Evolutionary conservation across 1,140 invertebrate species (phyloP).

Genomic region (Laupala kohalensis): DNA sequence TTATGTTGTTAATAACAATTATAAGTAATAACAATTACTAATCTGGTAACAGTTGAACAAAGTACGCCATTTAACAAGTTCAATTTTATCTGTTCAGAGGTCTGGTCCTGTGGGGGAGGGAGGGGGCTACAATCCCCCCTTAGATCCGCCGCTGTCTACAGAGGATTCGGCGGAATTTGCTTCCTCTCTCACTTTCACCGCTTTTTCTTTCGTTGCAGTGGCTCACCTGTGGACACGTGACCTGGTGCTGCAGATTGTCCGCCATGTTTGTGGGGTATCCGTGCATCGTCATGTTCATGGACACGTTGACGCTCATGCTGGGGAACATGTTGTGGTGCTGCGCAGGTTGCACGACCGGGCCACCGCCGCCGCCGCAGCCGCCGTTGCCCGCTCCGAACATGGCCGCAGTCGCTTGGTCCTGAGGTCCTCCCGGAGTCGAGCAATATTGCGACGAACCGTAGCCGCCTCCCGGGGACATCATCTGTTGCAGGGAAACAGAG

Average conservation of each 20-base stretch:
- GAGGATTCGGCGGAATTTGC: too few relatives aligned
- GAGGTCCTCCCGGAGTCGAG: neutral
- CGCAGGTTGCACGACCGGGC: neutral
- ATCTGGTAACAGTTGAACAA: too few relatives aligned
- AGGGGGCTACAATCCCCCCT: too few relatives aligned
- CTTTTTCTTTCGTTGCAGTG: constrained; percentile 11
- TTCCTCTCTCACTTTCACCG: too few relatives aligned
- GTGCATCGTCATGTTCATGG: constrained; percentile 96
- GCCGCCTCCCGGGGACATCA: constrained; percentile 14
- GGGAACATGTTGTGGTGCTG: constrained; percentile 38
- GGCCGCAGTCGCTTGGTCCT: constrained; percentile 13
- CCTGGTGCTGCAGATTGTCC: constrained; percentile 33
- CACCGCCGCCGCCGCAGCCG: neutral
- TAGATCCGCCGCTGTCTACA: too few relatives aligned
- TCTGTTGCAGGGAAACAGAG: constrained; percentile 8
- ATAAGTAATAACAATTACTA: too few relatives aligned
- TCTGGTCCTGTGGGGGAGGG: too few relatives aligned
- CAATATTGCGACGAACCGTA: constrained; percentile 14
- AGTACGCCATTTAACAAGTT: too few relatives aligned
- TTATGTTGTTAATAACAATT: too few relatives aligned
- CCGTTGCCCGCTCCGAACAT: constrained; percentile 1
- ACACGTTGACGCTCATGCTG: constrained; percentile 90
- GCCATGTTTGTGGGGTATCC: constrained; percentile 47
- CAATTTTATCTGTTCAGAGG: too few relatives aligned
- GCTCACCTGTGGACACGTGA: constrained; percentile 46